Base-by-base conservation (phyloP, 2,888 invertebrate species). In the Deilephila elpenor region DNA sequence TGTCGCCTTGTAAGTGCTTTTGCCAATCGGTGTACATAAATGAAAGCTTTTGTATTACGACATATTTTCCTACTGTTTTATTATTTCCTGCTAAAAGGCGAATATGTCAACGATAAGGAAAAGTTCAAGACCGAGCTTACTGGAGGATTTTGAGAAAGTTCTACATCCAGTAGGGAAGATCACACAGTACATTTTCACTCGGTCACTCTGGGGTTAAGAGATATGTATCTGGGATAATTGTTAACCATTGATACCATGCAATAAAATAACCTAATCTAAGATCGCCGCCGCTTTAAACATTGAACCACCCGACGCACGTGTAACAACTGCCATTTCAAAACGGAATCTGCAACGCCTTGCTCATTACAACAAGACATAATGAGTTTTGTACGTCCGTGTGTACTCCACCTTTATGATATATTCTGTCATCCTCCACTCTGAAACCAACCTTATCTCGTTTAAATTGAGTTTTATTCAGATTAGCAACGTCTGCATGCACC, bases 351-450 rank as follows among this genome's bases (percentile, higher is more conserved):
- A 83, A 80, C 83, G 83, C 84, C 79, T 82, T 84, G 81, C 85
- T 88, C 87, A 85, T 89, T 88, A 86, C 79, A 80, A 78, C 81
- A 78, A 82, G 80, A 85, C 83, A 82, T 88, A 86, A 88, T 86
- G 84, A 88, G 84, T 81, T 85, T 85, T 84, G 84, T 83, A 82
- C 77, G 78, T 78, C 73, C 75, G 81, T 86, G 80, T 81, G 80
- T 77, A 75, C 44, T 25, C 79, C 74, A 82, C 81, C 83, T 82
- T 82, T 84, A 84, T 82, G 79, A 82, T 82, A 78, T 83, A 82
- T 84, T 82, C 74, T 73, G 72, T 62, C 51, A 25, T 59, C 32
- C 67, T 62, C 71, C 75, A 76, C 71, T 20, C 72, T n/a, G 80
- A 79, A 80, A 75, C 77, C 71, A 77, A 78, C 79, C 59, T 25